Percentiles rank a stretch among this genome's conserved stretches.
Conservation (phyloP, 92 coral and sea anemone genomes). For the Zoanthus solanderi region DNA sequence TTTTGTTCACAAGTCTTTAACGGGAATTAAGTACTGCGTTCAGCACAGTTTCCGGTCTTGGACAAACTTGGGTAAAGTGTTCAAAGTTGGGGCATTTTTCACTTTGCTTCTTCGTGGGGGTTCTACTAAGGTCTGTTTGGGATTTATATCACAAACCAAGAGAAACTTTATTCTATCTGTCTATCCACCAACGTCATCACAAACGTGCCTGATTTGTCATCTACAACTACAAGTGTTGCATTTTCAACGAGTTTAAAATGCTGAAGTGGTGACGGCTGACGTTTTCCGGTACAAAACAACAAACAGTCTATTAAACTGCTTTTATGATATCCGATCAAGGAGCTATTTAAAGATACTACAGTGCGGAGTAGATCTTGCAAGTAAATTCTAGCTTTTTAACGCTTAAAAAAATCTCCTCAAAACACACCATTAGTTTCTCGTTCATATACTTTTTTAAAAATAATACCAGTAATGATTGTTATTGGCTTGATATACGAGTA, state of each 20-base stretch:
- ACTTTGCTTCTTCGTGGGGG: constrained; percentile 51
- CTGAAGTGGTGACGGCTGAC: constrained; percentile 36
- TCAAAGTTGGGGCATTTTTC: constrained; percentile 23
- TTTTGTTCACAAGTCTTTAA: constrained; percentile 34
- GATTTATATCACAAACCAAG: neutral
- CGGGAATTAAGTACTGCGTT: constrained; percentile 41
- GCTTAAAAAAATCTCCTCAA: neutral
- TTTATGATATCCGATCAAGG: neutral
- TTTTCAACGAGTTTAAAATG: constrained; percentile 37
- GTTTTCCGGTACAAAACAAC: constrained; percentile 23
- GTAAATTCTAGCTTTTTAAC: neutral
- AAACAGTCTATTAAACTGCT: neutral
- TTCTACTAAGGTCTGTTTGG: neutral
- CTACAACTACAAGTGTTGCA: constrained; percentile 23
- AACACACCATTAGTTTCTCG: neutral
- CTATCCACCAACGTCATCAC: neutral
- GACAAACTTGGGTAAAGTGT: constrained; percentile 14
- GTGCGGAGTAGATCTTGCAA: neutral
- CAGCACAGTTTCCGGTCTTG: constrained; percentile 45
- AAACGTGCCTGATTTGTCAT: neutral
- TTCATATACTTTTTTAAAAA: too few species aligned
- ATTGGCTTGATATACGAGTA: too few species aligned
- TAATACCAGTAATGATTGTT: too few species aligned
- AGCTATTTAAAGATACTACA: neutral
- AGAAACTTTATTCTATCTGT: neutral